These are phyloP conservation scores for Diachasmimorpha longicaudata DNA, from an alignment of 1,140 invertebrate genomes.

Conservation along the genomic window DNA sequence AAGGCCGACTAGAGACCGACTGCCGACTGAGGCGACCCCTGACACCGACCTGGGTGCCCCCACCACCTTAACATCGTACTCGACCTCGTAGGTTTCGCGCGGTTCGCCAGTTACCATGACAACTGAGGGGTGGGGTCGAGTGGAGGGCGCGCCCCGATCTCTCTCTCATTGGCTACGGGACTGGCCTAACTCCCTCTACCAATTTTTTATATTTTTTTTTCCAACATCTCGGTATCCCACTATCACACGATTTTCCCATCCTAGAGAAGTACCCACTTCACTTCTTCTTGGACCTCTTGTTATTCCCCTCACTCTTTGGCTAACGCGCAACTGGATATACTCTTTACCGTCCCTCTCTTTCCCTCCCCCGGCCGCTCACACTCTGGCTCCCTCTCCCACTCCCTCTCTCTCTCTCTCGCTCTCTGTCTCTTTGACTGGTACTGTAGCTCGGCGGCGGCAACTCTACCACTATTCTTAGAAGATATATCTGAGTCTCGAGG, in stretches of 20 bases:
- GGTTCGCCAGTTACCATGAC: slow-evolving; percentile 57
- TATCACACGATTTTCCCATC: slow-evolving; percentile 11
- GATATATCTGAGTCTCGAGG: not conserved
- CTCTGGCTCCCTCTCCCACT: not conserved
- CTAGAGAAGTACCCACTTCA: slow-evolving; percentile 18
- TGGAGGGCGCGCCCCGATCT: slow-evolving; percentile 55
- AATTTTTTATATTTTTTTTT: no score
- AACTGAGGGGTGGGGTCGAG: slow-evolving; percentile 61
- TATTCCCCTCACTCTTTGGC: slow-evolving; percentile 10
- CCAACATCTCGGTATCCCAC: not conserved
- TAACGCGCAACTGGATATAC: not conserved
- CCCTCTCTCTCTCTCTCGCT: not conserved
- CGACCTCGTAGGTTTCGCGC: slow-evolving; percentile 53
- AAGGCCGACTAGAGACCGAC: slow-evolving; percentile 61
- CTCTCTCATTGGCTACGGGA: slow-evolving; percentile 55
- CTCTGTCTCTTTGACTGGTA: no score
- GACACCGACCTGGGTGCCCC: slow-evolving; percentile 58
- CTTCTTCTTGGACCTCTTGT: slow-evolving; percentile 43
- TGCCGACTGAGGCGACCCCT: slow-evolving; percentile 60
- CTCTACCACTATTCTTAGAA: not conserved
- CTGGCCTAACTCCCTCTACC: slow-evolving; percentile 37
- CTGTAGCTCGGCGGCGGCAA: no score
- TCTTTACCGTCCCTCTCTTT: not conserved
- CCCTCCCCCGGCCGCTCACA: no score
- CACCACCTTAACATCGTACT: slow-evolving; percentile 40